These are phyloP conservation scores for Metridium senile DNA, from an alignment of 92 coral and sea anemone genomes.

Conservation along the genomic window DNA sequence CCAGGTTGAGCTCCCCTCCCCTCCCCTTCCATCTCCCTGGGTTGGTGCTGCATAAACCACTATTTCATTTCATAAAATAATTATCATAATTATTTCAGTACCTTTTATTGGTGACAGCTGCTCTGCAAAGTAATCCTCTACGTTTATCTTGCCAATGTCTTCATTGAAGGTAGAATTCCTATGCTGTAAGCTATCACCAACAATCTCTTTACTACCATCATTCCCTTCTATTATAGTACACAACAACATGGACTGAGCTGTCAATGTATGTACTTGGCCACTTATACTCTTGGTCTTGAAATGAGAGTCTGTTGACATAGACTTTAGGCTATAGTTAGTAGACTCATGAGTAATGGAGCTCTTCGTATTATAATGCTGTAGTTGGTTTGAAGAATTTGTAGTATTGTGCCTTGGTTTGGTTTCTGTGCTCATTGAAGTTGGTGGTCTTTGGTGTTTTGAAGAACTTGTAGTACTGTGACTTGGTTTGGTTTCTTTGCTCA, in stretches of 20 bases:
- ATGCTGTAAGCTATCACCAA: slow-evolving; percentile 3
- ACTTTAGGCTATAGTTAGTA: slow-evolving; percentile 32
- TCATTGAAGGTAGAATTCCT: slow-evolving; percentile 43
- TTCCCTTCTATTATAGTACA: slow-evolving; percentile 4
- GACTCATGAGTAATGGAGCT: background rate
- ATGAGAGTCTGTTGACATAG: slow-evolving; percentile 32
- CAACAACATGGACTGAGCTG: slow-evolving; percentile 33
- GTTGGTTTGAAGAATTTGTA: background rate
- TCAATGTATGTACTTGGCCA: slow-evolving; percentile 13
- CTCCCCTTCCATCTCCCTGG: no score
- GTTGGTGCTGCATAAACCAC: no score
- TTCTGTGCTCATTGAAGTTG: background rate
- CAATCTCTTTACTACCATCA: background rate
- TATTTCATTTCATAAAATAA: no score
- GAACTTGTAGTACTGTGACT: background rate
- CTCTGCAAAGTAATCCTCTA: slow-evolving; percentile 13
- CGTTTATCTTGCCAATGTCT: background rate
- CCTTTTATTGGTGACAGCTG: slow-evolving; percentile 18
- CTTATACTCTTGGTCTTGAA: background rate
- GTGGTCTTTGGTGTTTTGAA: background rate
- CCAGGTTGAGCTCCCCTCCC: no score
- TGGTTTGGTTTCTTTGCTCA: background rate
- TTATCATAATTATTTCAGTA: no score
- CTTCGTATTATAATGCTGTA: background rate
- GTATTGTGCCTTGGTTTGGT: background rate